phyloP scores from a whole-genome alignment of 35 echinoderm and acorn worm species.

The Hemicentrotus pulcherrimus region DNA sequence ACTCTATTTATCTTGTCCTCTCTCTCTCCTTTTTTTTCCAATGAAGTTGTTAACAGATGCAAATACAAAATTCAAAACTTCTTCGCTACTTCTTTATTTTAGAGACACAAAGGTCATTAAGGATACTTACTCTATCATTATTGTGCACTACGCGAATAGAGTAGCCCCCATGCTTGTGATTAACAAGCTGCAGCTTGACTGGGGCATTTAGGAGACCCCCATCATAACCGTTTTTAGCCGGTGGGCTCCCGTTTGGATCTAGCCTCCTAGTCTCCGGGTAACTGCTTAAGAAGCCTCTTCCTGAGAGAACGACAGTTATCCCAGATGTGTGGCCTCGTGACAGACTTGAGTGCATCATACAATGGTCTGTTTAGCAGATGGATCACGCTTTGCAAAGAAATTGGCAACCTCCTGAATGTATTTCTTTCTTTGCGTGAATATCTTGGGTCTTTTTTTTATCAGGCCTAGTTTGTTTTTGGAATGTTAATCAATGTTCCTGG shows the following conservation, averaged over 20 bases:
- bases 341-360: constrained; percentile 25
- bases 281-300: constrained; percentile 19
- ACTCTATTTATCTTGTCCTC: no score
- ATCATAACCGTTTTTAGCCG: background rate
- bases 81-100: no score
- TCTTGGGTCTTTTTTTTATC: background rate
- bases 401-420: background rate
- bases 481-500: background rate
- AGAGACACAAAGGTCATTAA: background rate
- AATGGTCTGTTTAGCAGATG: background rate
- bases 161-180: constrained; percentile 27
- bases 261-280: background rate
- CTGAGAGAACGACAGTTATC: background rate
- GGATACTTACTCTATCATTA: constrained; percentile 20
- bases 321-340: constrained; percentile 36
- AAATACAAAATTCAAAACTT: no score
- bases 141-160: background rate
- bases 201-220: background rate
- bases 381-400: background rate
- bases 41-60: no score
- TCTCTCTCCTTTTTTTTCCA: no score
- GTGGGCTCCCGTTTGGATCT: background rate
- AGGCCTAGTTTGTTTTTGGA: background rate
- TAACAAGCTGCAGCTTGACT: background rate
- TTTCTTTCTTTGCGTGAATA: background rate